Base-by-base conservation (phyloP, 2,888 invertebrate species). In the Bombylius major region DNA sequence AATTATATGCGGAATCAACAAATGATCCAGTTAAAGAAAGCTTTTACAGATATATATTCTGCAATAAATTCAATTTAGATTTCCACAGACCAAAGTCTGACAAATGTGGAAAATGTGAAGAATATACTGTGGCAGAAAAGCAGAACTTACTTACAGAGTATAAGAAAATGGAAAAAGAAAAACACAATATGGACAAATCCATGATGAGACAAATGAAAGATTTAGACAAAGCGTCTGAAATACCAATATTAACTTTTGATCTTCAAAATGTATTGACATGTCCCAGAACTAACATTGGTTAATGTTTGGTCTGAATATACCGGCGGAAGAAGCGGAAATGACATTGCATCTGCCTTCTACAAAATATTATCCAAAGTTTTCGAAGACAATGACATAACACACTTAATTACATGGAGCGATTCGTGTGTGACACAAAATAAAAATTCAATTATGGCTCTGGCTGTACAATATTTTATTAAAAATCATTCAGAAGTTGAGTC, bases 61-160 rank as follows among this genome's bases (percentile, higher is more conserved):
- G 50, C 12, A 47, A 48, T 5, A 52, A 56, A 11, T 58, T 58
- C 23, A 52, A 56, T 32, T 51, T 54, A 5, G 50, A 48, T 46
- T 58, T 58, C 34, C 53, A 56, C 49, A 46, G 46, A 11, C 54
- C 53, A 33, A 56, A 53, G 53, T 54, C 54, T 12, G 58, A 56
- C 32, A 56, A 33, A 48, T 58, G 54, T 51, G 48, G 47, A 14
- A 56, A 56, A 45, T 54, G 54, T 50, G 54, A 58, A 11, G 33
- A 51, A 14, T 58, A 45, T 58, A 13, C 4, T 39, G 36, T 36
- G 36, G 50, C 54, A 47, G 50, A 52, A 31, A 58, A 54, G 42
- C 51, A 54, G 34, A 51, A 53, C 2, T 12, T 31, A 39, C 12
- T 54, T 14, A 58, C 49, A 11, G 54, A 54, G 11, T 11, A 33